Conservation (phyloP, 2,888 invertebrate species). For the Sericinus montela region DNA sequence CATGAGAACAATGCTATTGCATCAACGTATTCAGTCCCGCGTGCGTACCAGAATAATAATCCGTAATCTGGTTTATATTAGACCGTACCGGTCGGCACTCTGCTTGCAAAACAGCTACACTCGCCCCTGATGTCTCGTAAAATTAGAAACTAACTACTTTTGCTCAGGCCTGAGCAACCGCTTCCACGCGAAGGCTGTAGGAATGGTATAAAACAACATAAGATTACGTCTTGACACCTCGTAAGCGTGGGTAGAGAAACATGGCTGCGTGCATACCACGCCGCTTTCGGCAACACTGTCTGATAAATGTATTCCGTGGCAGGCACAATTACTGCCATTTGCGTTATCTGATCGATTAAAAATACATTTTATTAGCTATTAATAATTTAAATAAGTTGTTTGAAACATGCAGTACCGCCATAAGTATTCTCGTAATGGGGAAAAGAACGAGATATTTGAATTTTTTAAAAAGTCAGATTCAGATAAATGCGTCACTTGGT, state of each 20-base stretch:
- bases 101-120: constrained; percentile 56
- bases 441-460: constrained; percentile 19
- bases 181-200: constrained; percentile 54
- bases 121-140: constrained; percentile 62
- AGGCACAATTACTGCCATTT: constrained; percentile 19
- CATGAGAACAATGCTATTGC: constrained; percentile 13
- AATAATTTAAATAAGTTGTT: constrained; percentile 32
- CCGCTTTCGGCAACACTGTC: constrained; percentile 22
- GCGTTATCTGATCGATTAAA: constrained; percentile 28
- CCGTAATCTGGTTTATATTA: constrained; percentile 34
- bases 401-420: constrained; percentile 13
- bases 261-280: constrained; percentile 33
- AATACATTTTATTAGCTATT: constrained; percentile 26
- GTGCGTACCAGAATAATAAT: constrained; percentile 1
- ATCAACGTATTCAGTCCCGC: not conserved
- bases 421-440: constrained; percentile 2
- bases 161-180: constrained; percentile 52
- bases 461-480: constrained; percentile 10
- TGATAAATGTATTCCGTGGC: constrained; percentile 12
- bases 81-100: constrained; percentile 29
- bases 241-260: constrained; percentile 49
- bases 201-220: constrained; percentile 46
- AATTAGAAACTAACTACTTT: constrained; percentile 67
- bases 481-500: constrained; percentile 1
- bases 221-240: constrained; percentile 58